A percentile compares a stretch with the other conserved stretches of the same genome.
Conservation (phyloP, 2,113 vertebrate genomes). For the Galbula dea region DNA sequence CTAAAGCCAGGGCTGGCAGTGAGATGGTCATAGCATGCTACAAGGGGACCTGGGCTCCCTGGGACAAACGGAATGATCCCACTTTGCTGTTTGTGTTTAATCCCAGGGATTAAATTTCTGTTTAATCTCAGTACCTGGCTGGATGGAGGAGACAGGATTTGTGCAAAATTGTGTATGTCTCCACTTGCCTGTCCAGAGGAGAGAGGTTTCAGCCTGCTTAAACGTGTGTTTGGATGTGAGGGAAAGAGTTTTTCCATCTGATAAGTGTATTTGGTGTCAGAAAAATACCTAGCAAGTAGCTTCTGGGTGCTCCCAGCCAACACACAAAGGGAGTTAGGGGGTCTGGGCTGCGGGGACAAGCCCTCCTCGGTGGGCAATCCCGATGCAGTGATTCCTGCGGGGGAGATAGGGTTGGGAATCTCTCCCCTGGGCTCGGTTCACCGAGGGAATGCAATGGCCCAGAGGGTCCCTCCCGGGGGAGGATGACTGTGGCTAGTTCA, state of each 20-base stretch:
- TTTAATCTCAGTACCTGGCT: background rate
- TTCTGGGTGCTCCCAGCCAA: fast-evolving
- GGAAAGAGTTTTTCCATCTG: background rate
- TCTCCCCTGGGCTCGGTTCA: no score
- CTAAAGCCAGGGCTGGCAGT: background rate
- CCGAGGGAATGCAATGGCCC: no score
- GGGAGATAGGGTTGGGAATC: background rate
- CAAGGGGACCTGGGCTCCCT: background rate
- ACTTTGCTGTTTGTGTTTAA: background rate
- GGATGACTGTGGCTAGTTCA: no score
- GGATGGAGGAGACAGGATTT: fast-evolving
- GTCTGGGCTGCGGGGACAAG: background rate
- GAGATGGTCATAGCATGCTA: fast-evolving
- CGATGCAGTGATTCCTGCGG: fast-evolving
- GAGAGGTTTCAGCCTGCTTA: background rate
- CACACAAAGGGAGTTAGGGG: fast-evolving
- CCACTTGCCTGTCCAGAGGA: fast-evolving
- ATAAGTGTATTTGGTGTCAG: fast-evolving
- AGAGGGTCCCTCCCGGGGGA: background rate
- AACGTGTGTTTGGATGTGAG: fast-evolving
- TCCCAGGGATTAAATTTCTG: background rate
- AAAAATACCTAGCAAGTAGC: background rate
- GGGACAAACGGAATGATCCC: fast-evolving
- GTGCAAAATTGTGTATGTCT: background rate
- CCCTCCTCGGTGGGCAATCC: fast-evolving